Base-by-base conservation (phyloP, 2,797 vertebrate genomes). In the Ptychadena robeensis region DNA sequence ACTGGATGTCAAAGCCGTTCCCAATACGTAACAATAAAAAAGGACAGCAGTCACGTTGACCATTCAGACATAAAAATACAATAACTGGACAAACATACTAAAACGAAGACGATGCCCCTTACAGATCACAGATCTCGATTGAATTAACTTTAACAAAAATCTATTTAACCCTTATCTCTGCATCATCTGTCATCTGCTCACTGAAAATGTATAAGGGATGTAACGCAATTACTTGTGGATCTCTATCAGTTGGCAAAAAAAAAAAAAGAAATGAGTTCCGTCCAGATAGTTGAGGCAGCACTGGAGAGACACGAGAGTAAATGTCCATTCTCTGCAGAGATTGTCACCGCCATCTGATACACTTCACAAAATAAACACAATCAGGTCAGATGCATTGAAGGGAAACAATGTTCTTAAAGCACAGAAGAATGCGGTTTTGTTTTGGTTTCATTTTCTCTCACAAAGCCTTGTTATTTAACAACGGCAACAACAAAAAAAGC, bases 41-140 rank as follows among this genome's bases (percentile, higher is more conserved):
- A 22, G 18, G 18, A 53, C 22, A 6, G 7, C 44, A 7, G 44
- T 53, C 6, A 5, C 2, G 1, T 18, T 53, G 44, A 53, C 44
- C 44, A 53, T 53, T 53, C 7, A 53, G 44, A 86, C 87, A 85
- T 86, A 87, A 27, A 79, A 61, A 9, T 9, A 86, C 71, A 37
- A 57, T 22, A 69, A 11, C 14, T 34, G 9, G 31, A 2, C 14
- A 37, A 63, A 63, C 67, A 71, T 30, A n/a, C 35, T 27, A 11
- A 53, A 27, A 9, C 31, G 25, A 28, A 27, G 57, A 27, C 14
- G 64, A 78, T 34, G 32, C 66, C 40, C 48, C 34, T 25, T 57
- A 61, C 8, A 4, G 2, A 68, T 9, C 57, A 40, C 3, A 80
- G 32, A 38, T 22, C 3, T 37, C 61, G 66, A 79, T 80, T 35